Percentiles rank a stretch among this genome's conserved stretches.
These are phyloP conservation scores for Callyntrura guangdongensis DNA, from an alignment of 2,888 invertebrate species.

Conservation along the genomic window DNA sequence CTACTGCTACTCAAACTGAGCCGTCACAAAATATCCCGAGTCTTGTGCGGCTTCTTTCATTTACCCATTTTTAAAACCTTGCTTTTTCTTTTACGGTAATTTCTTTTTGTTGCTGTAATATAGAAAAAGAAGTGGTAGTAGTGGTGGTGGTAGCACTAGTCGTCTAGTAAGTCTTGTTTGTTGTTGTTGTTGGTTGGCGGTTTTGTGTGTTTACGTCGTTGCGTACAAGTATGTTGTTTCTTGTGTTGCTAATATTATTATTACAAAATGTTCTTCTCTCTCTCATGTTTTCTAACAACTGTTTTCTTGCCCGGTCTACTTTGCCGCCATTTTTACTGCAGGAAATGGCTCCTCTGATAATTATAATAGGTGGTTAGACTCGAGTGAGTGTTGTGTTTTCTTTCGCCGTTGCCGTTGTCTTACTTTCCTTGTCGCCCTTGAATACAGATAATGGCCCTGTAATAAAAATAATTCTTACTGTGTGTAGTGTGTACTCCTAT, in stretches of 20 bases:
- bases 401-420: conserved; percentile 8
- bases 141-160: not conserved
- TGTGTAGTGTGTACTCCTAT: not conserved
- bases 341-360: not conserved
- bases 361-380: conserved; percentile 7
- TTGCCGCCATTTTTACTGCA: not conserved
- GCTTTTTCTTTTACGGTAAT: not conserved
- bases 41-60: not conserved
- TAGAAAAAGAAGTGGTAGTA: too few relatives aligned
- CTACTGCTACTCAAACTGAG: conserved; percentile 10
- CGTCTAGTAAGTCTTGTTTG: not conserved
- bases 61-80: conserved; percentile 12
- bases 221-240: conserved; percentile 23
- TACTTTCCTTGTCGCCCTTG: not conserved
- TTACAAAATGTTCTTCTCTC: conserved; percentile 18
- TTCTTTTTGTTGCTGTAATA: conserved; percentile 15
- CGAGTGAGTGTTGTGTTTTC: conserved; percentile 25
- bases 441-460: not conserved
- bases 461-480: conserved; percentile 1
- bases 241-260: not conserved
- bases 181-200: conserved; percentile 30
- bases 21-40: not conserved
- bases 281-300: not conserved
- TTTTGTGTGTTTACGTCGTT: conserved; percentile 5
- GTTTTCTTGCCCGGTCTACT: not conserved